Percentiles rank a stretch among this genome's conserved stretches.
phyloP scores from a whole-genome alignment of 2,113 vertebrate genomes.

The Centropristis striata region DNA sequence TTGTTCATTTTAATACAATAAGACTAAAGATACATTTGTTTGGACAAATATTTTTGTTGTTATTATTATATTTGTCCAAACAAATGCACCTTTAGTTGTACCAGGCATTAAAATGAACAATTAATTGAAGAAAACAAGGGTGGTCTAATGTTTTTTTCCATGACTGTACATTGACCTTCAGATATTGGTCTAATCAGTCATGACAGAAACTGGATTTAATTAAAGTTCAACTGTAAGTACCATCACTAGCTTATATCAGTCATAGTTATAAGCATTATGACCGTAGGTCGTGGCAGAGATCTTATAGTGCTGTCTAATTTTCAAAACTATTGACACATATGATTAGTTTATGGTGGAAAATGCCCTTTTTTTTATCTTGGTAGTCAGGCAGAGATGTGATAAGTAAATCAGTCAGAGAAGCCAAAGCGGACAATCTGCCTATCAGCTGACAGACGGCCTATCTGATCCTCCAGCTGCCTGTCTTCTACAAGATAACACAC shows the following conservation, averaged over 20 bases:
- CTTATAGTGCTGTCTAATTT: background rate
- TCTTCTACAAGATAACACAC: conserved; percentile 51
- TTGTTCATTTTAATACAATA: too few species aligned
- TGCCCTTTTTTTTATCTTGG: background rate
- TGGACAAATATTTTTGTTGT: too few species aligned
- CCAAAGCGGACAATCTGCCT: conserved; percentile 20
- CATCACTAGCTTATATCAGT: background rate
- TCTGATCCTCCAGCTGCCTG: conserved; percentile 38
- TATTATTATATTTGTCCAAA: too few species aligned
- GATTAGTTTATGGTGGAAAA: background rate
- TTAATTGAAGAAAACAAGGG: too few species aligned
- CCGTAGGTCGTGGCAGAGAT: background rate
- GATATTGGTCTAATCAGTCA: background rate
- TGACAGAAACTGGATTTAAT: background rate
- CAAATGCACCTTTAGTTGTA: too few species aligned
- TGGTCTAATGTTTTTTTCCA: too few species aligned
- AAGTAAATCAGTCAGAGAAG: conserved; percentile 15
- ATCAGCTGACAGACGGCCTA: conserved; percentile 24
- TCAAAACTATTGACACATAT: background rate
- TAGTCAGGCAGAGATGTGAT: background rate
- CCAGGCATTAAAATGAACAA: too few species aligned
- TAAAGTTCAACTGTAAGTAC: background rate
- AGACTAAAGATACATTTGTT: too few species aligned
- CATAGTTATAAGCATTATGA: background rate
- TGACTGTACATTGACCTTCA: too few species aligned